Percentiles rank a stretch among this genome's conserved stretches.
These are phyloP conservation scores for Temnothorax unifasciatus DNA, from an alignment of 2,888 invertebrate species.

Conservation along the genomic window DNA sequence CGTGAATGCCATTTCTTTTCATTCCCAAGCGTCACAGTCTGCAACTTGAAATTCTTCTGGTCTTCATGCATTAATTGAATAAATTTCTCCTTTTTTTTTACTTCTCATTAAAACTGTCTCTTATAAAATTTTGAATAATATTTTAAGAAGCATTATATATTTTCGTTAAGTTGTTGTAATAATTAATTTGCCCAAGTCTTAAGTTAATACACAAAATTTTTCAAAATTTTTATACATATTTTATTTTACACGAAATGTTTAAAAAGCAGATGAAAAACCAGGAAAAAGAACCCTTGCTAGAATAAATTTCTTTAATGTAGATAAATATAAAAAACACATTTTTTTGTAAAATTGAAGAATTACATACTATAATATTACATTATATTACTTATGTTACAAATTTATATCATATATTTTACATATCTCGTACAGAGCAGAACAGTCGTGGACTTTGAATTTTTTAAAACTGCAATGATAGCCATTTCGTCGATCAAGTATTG, in stretches of 20 bases:
- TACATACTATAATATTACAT: not conserved
- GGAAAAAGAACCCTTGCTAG: not conserved
- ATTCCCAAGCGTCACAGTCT: not conserved
- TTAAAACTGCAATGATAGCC: not conserved
- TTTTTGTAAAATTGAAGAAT: not conserved
- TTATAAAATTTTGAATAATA: slow-evolving; percentile 1
- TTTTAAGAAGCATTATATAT: not conserved
- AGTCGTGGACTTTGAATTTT: not conserved
- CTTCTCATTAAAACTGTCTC: not conserved
- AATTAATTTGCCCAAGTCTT: not conserved
- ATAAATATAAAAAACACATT: not conserved
- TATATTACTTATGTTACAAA: not conserved
- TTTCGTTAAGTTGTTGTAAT: not conserved
- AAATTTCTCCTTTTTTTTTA: not conserved
- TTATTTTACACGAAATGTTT: not conserved
- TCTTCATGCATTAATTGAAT: not conserved
- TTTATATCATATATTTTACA: not conserved
- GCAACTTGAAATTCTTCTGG: slow-evolving; percentile 3
- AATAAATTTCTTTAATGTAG: not conserved
- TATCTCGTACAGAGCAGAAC: not conserved
- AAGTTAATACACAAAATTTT: slow-evolving; percentile 11
- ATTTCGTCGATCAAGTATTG: not conserved
- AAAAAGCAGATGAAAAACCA: not conserved
- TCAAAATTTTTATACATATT: not conserved
- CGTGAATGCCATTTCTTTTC: slow-evolving; percentile 45